phyloP scores from a whole-genome alignment of 2,113 vertebrate species.

The Proteles cristata region DNA sequence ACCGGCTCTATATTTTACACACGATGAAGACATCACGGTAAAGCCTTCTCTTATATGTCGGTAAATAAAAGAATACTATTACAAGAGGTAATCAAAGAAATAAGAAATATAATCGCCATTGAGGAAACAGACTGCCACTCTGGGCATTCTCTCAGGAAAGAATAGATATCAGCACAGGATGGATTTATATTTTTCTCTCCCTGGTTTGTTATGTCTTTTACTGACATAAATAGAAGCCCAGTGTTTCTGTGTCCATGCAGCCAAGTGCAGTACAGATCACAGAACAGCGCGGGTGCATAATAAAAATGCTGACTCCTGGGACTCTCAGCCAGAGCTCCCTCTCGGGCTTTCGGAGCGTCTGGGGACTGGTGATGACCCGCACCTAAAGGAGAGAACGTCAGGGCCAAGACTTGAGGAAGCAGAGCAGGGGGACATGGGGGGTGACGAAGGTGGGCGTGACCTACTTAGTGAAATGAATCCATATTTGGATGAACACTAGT shows the following conservation, averaged over 20 bases:
- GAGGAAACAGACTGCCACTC: not conserved
- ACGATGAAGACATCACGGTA: not conserved
- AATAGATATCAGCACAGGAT: rapidly evolving
- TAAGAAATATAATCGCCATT: not conserved
- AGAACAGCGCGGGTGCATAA: rapidly evolving
- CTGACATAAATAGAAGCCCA: not conserved
- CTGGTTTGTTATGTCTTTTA: not conserved
- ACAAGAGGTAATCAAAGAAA: slow-evolving; percentile 21
- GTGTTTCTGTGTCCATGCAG: not conserved
- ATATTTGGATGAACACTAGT: rapidly evolving
- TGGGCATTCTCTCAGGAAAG: not conserved
- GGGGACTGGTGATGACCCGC: not conserved
- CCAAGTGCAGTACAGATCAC: rapidly evolving
- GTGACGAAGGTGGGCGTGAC: rapidly evolving
- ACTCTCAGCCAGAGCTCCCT: rapidly evolving
- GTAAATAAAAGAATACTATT: slow-evolving; percentile 42
- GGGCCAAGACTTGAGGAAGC: rapidly evolving
- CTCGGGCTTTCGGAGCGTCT: not conserved
- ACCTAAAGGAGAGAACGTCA: rapidly evolving
- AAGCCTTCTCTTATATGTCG: not conserved
- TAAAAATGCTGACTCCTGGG: rapidly evolving
- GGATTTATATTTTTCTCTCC: rapidly evolving
- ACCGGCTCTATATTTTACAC: not conserved
- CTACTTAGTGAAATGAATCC: not conserved
- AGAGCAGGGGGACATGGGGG: rapidly evolving